These are phyloP conservation scores for Crocidura indochinensis DNA, from an alignment of 2,797 vertebrate genomes.

Conservation along the genomic window DNA sequence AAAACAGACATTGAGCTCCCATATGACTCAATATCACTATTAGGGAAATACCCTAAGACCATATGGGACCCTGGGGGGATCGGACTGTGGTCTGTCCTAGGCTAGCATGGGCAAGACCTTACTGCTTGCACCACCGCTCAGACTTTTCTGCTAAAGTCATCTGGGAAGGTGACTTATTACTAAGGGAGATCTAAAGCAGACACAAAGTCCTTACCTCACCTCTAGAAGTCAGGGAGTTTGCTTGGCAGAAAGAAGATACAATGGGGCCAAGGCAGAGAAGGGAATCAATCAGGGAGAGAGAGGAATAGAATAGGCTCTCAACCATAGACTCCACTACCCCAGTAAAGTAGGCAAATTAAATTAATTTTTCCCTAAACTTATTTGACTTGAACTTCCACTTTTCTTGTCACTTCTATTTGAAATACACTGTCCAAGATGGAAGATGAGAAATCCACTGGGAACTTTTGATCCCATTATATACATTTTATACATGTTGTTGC, in stretches of 20 bases:
- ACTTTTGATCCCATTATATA: neutral
- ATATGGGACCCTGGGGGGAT: too few species aligned
- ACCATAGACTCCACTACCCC: neutral
- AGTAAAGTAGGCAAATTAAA: neutral
- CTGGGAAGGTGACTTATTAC: neutral
- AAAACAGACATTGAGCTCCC: too few species aligned
- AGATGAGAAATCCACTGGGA: neutral
- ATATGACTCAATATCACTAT: too few species aligned
- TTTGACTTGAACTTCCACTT: neutral
- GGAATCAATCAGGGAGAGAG: neutral
- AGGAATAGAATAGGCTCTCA: neutral
- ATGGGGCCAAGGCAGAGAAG: neutral
- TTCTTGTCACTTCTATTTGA: conserved; percentile 1
- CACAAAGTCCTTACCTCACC: neutral
- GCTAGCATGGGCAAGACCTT: too few species aligned
- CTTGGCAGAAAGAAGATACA: neutral
- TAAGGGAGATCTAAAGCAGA: neutral
- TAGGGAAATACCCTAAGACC: too few species aligned
- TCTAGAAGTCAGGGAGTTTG: neutral
- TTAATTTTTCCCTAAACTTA: conserved; percentile 42
- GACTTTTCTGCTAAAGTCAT: neutral
- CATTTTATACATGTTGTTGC: too few species aligned
- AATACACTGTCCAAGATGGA: neutral
- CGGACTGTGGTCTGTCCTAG: too few species aligned
- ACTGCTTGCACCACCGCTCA: neutral